These are phyloP conservation scores for Eonycteris spelaea DNA, from an alignment of 2,113 vertebrate genomes.

Conservation along the genomic window DNA sequence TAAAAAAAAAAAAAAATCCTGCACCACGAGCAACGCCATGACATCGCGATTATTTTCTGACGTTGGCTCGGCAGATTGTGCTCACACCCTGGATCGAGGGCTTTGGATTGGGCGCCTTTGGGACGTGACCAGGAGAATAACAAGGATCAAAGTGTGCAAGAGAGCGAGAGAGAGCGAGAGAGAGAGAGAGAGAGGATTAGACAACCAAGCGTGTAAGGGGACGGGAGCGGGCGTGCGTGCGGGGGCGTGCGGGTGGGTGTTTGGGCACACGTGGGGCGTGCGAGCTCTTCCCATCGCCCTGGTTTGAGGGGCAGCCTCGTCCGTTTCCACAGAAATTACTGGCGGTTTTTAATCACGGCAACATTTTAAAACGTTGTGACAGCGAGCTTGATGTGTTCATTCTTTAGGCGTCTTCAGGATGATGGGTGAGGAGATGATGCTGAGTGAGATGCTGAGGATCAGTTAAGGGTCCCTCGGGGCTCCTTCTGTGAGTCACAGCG, in stretches of 20 bases:
- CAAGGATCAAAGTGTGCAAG: rapidly evolving
- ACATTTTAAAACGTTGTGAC: slow-evolving; percentile 28
- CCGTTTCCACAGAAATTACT: neutral
- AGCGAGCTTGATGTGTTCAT: rapidly evolving
- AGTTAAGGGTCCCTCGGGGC: neutral
- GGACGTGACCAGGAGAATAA: neutral
- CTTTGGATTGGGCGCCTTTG: rapidly evolving
- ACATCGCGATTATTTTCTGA: neutral
- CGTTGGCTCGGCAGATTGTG: rapidly evolving
- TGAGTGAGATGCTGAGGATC: rapidly evolving
- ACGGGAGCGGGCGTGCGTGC: rapidly evolving
- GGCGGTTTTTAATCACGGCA: neutral
- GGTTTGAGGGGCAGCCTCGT: neutral
- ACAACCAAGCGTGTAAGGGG: rapidly evolving
- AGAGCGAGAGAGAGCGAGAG: neutral
- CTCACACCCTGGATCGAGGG: rapidly evolving
- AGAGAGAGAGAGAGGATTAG: neutral
- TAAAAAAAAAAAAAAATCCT: neutral
- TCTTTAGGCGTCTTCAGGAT: neutral
- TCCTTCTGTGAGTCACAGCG: neutral
- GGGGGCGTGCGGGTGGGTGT: rapidly evolving
- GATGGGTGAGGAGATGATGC: rapidly evolving
- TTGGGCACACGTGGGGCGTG: rapidly evolving
- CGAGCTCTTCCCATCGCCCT: rapidly evolving
- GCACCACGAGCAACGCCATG: rapidly evolving